These are phyloP conservation scores for Melanargia galathea DNA, from an alignment of 2,888 invertebrate genomes.

Conservation along the genomic window DNA sequence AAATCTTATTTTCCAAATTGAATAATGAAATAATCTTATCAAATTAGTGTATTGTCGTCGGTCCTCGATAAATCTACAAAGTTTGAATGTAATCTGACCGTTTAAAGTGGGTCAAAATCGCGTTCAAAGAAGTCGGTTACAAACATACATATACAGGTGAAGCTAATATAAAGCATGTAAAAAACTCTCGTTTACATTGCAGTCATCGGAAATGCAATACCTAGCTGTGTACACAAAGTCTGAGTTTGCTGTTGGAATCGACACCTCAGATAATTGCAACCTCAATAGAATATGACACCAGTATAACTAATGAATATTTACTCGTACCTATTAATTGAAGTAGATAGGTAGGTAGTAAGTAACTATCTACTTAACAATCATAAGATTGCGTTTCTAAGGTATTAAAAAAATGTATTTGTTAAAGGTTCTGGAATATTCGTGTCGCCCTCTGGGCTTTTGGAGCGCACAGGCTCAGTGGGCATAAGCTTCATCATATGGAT, in stretches of 20 bases:
- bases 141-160: too few relatives aligned
- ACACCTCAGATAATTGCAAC: conserved; percentile 29
- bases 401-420: conserved; percentile 43
- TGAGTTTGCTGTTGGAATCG: conserved; percentile 22
- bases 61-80: too few relatives aligned
- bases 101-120: too few relatives aligned
- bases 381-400: too few relatives aligned
- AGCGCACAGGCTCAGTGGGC: conserved; percentile 96
- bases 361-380: too few relatives aligned
- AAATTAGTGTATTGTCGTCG: too few relatives aligned
- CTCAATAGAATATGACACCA: conserved; percentile 23
- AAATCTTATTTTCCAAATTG: too few relatives aligned
- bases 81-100: too few relatives aligned
- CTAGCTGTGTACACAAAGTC: background rate
- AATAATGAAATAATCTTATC: too few relatives aligned
- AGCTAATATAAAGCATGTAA: too few relatives aligned
- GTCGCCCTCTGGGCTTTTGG: conserved; percentile 96
- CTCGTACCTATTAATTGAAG: background rate
- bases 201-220: conserved; percentile 1
- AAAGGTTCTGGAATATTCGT: conserved; percentile 99
- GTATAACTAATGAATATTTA: background rate
- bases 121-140: too few relatives aligned
- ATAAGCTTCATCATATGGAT: conserved; percentile 97
- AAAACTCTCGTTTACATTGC: background rate
- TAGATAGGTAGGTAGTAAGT: background rate